Evolutionary conservation across 2,888 invertebrate genomes (phyloP).

Genomic region (Atrina japonica): DNA sequence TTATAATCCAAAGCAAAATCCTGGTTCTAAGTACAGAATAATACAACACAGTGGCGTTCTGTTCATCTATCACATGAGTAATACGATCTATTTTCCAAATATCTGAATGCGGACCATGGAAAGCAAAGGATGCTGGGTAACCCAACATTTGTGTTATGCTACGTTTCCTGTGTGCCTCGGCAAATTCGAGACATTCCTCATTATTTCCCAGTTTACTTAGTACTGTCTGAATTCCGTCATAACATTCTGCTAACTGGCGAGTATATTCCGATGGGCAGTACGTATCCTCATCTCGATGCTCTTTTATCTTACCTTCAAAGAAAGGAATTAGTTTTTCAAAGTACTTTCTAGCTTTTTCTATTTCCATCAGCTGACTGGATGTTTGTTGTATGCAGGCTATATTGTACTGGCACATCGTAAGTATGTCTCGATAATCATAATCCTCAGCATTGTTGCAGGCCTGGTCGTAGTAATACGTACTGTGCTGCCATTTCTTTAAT

Average conservation of each 20-base stretch:
- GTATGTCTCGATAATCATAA: conserved; percentile 65
- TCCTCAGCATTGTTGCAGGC: conserved; percentile 65
- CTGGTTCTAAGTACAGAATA: conserved; percentile 70
- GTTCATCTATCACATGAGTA: conserved; percentile 67
- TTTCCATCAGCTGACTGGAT: conserved; percentile 71
- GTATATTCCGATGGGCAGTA: conserved; percentile 70
- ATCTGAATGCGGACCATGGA: conserved; percentile 54
- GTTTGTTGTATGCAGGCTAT: conserved; percentile 73
- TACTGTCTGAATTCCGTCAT: conserved; percentile 74
- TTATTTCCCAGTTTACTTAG: conserved; percentile 70
- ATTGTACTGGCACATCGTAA: conserved; percentile 72
- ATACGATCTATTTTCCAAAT: conserved; percentile 70
- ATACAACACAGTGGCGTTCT: conserved; percentile 74
- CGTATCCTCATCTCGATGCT: conserved; percentile 71
- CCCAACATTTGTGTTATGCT: conserved; percentile 63
- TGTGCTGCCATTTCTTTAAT: conserved; percentile 67
- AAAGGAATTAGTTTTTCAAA: conserved; percentile 65
- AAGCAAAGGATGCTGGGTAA: conserved; percentile 52
- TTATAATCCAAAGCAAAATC: conserved; percentile 75
- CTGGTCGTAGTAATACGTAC: conserved; percentile 72
- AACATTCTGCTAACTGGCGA: conserved; percentile 70
- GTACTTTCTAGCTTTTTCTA: conserved; percentile 71
- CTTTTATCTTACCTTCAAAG: conserved; percentile 66
- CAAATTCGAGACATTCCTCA: conserved; percentile 72
- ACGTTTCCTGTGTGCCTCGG: conserved; percentile 71